Percentiles rank a stretch among this genome's conserved stretches.
Evolutionary conservation across 2,888 invertebrate genomes (phyloP).

Genomic region (Hymenopus coronatus): DNA sequence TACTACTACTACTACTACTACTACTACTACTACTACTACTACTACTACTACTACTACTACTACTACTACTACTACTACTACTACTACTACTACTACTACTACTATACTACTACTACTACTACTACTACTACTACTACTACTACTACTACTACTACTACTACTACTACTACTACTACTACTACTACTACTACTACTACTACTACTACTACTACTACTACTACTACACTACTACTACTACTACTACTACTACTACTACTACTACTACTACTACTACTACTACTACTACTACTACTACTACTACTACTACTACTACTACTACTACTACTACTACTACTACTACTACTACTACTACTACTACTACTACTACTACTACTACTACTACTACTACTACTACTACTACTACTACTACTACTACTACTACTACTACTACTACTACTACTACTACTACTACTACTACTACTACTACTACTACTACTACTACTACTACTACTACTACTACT

Average conservation of each 20-base stretch:
- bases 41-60: neutral
- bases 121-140: neutral
- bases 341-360: neutral
- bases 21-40: neutral
- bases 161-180: neutral
- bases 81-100: neutral
- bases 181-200: neutral
- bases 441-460: slow-evolving; percentile 20
- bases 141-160: neutral
- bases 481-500: slow-evolving; percentile 25
- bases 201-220: neutral
- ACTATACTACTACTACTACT: neutral
- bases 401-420: slow-evolving; percentile 1
- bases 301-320: neutral
- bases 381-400: slow-evolving; percentile 9
- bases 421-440: neutral
- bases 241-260: neutral
- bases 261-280: slow-evolving; percentile 7
- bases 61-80: neutral
- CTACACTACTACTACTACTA: neutral
- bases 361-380: neutral
- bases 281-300: slow-evolving; percentile 9
- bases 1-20: no score
- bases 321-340: neutral
- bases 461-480: slow-evolving; percentile 20